Conservation (phyloP, 64 coral and sea anemone genomes). For the Pocillopora damicornis region DNA sequence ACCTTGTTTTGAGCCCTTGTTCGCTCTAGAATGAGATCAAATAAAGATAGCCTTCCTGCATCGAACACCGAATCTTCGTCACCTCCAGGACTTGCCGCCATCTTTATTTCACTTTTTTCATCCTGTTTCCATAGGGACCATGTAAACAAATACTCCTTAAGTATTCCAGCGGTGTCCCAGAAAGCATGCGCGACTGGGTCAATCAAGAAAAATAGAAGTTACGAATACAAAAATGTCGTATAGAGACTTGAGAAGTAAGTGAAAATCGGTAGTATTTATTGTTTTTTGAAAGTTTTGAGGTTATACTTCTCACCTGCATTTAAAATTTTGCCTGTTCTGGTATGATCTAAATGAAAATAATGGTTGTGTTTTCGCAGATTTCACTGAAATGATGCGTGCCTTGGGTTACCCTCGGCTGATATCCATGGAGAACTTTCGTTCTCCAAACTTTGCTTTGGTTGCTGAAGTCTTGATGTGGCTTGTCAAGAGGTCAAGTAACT, state of each 20-base stretch:
- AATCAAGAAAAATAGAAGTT: conserved; percentile 31
- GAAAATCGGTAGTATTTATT: background rate
- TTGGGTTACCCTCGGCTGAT: conserved; percentile 95
- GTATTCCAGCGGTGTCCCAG: conserved; percentile 43
- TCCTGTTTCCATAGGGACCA: conserved; percentile 62
- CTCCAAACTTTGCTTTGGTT: conserved; percentile 94
- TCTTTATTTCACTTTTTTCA: conserved; percentile 45
- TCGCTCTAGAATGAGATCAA: conserved; percentile 91
- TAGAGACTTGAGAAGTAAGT: conserved; percentile 97
- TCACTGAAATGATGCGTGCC: conserved; percentile 99
- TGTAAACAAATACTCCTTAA: conserved; percentile 7
- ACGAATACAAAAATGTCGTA: conserved; percentile 80
- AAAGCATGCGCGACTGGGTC: conserved; percentile 49
- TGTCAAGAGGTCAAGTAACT: conserved; percentile 69
- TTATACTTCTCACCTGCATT: background rate
- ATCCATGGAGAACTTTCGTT: conserved; percentile 99
- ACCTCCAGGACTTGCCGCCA: conserved; percentile 71
- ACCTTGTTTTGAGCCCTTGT: conserved; percentile 95
- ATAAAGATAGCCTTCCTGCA: conserved; percentile 73
- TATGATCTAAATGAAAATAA: background rate
- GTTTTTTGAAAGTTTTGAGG: background rate
- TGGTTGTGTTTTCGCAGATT: conserved; percentile 66
- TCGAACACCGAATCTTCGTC: conserved; percentile 80
- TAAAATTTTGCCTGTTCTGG: background rate
- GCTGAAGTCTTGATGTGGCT: conserved; percentile 98